Conservation (phyloP, 2,888 invertebrate genomes). For the Colletes collaris region DNA sequence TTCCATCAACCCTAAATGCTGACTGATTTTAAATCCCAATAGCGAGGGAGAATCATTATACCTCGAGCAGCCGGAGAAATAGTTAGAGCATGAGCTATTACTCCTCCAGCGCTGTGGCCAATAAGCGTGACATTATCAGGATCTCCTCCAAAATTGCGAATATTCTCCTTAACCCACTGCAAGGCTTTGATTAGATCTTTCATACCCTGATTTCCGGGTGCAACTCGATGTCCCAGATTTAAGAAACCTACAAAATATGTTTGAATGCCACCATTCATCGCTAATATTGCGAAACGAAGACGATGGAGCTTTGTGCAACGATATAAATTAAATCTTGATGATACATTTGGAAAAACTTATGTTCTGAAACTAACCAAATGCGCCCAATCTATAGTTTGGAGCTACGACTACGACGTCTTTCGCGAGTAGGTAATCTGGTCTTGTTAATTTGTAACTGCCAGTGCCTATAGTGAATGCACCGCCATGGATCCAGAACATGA, state of each 20-base stretch:
- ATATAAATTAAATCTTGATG: no score
- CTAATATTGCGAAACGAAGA: no score
- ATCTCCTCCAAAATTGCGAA: conserved; percentile 74
- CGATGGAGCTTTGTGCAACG: no score
- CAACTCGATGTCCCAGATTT: conserved; percentile 72
- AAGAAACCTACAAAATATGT: conserved; percentile 69
- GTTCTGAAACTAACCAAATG: conserved; percentile 62
- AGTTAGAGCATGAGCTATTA: conserved; percentile 62
- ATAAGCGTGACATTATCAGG: conserved; percentile 74
- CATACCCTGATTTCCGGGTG: conserved; percentile 75
- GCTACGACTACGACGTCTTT: conserved; percentile 67
- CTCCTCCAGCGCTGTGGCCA: conserved; percentile 72
- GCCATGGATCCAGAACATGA: conserved; percentile 80
- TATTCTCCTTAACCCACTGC: conserved; percentile 75
- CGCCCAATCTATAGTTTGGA: conserved; percentile 69
- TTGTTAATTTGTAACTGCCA: conserved; percentile 49
- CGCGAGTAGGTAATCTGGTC: conserved; percentile 68
- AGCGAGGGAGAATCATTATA: conserved; percentile 27
- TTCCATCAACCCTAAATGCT: no score
- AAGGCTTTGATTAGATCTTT: conserved; percentile 75
- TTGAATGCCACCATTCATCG: no score
- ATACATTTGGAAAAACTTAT: no score
- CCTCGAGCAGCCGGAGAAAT: conserved; percentile 73
- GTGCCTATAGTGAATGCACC: conserved; percentile 69
- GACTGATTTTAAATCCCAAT: no score